A percentile compares a stretch with the other conserved stretches of the same genome.
These are phyloP conservation scores for Agrypnia vestita DNA, from an alignment of 1,140 invertebrate genomes.

Conservation along the genomic window DNA sequence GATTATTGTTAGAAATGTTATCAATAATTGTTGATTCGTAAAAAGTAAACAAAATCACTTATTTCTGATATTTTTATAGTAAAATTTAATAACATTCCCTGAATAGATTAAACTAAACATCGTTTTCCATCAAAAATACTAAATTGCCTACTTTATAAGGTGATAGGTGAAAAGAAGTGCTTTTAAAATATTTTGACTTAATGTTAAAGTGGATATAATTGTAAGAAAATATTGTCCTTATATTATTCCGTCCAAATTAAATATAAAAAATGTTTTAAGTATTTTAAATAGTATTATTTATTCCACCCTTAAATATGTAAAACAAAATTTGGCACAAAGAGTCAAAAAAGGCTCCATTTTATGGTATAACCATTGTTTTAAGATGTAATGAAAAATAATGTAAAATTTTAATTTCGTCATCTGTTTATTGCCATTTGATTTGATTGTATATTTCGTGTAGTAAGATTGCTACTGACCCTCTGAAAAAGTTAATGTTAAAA, in stretches of 20 bases:
- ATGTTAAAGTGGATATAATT: not conserved
- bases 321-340: not conserved
- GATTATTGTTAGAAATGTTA: not conserved
- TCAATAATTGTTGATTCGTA: not conserved
- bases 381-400: not conserved
- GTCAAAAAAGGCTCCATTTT: not conserved
- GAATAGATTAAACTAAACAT: too few species aligned
- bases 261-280: not conserved
- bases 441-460: not conserved
- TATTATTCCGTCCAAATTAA: constrained; percentile 30
- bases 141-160: too few species aligned
- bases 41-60: too few species aligned
- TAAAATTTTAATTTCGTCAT: not conserved
- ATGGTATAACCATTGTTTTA: too few species aligned
- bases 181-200: too few species aligned
- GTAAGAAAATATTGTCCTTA: constrained; percentile 9
- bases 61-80: too few species aligned
- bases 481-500: too few species aligned
- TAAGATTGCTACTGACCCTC: too few species aligned
- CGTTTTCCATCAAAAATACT: too few species aligned
- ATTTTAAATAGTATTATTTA: constrained; percentile 17
- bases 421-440: not conserved
- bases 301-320: not conserved
- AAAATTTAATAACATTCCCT: too few species aligned
- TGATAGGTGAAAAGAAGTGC: too few species aligned